Evolutionary conservation across 2,113 vertebrate genomes (phyloP).

Genomic region (Clupea harengus): DNA sequence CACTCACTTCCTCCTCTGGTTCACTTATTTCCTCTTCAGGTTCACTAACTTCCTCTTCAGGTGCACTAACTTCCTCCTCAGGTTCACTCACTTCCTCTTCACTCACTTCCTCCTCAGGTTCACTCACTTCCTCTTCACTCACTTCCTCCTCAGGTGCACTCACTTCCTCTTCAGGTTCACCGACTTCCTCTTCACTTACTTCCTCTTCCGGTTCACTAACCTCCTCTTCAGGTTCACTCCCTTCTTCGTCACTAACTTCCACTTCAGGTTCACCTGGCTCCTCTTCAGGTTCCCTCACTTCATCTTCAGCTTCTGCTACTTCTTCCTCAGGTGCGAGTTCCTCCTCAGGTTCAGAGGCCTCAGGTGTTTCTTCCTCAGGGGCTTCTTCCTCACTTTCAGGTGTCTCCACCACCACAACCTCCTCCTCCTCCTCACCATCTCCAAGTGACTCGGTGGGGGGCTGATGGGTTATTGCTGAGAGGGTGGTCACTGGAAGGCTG

Average conservation of each 20-base stretch:
- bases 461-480: conserved; percentile 50
- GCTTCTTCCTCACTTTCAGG: conserved; percentile 13
- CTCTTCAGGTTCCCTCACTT: background rate
- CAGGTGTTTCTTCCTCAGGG: background rate
- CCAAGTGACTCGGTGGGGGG: conserved; percentile 40
- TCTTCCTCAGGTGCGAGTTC: background rate
- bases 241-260: background rate
- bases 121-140: conserved; percentile 3
- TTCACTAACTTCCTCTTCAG: no score
- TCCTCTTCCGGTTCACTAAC: background rate
- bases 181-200: background rate
- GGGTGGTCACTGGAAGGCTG: conserved; percentile 38
- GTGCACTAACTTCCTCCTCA: background rate
- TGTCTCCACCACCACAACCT: background rate
- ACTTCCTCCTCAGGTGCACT: background rate
- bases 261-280: conserved; percentile 29
- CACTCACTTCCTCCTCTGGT: background rate
- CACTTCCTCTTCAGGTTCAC: conserved; percentile 8
- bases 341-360: background rate
- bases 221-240: background rate
- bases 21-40: background rate
- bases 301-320: background rate
- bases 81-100: background rate
- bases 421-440: background rate
- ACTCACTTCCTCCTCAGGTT: background rate